These are phyloP conservation scores for Bambusicola thoracicus DNA, from an alignment of 2,113 vertebrate genomes.

Conservation along the genomic window DNA sequence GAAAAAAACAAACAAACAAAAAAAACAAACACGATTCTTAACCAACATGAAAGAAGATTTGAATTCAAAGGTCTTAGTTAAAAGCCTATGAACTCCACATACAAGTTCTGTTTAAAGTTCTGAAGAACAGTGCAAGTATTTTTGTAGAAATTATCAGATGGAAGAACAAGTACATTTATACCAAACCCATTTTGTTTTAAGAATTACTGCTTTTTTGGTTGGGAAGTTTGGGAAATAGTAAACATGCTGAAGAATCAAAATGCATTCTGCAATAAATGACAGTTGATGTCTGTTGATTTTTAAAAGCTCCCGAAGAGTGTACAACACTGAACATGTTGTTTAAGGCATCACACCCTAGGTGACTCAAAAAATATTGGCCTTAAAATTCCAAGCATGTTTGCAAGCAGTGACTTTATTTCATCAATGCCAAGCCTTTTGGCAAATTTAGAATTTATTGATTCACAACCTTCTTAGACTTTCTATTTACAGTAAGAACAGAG, in stretches of 20 bases:
- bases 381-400: background rate
- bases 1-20: no score
- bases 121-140: background rate
- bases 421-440: background rate
- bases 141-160: background rate
- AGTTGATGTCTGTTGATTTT: background rate
- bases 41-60: background rate
- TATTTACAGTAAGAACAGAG: background rate
- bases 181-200: background rate
- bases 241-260: background rate
- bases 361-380: background rate
- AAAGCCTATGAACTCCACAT: background rate
- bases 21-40: background rate
- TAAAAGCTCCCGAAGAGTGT: background rate
- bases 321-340: background rate
- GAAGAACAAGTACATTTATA: background rate
- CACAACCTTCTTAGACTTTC: background rate
- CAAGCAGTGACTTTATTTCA: background rate
- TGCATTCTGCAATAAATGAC: background rate
- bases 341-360: background rate
- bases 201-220: background rate
- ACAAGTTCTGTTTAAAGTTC: background rate
- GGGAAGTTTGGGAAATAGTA: background rate
- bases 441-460: background rate
- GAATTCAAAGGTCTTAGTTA: background rate